Percentiles rank a stretch among this genome's conserved stretches.
phyloP scores from a whole-genome alignment of 1,140 invertebrate genomes.

The Drosophila teissieri region DNA sequence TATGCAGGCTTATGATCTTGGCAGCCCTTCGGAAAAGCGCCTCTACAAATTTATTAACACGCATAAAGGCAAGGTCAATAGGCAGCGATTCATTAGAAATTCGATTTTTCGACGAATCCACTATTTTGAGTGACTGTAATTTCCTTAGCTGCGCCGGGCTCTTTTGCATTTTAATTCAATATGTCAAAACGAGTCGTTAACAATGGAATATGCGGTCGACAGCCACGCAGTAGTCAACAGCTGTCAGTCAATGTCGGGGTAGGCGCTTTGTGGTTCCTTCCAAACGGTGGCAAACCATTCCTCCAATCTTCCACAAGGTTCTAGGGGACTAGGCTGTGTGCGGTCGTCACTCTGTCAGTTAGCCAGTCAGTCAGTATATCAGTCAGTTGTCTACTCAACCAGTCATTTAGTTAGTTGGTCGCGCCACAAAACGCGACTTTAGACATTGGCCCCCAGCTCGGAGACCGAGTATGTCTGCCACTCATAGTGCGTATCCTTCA shows the following conservation, averaged over 20 bases:
- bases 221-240: slow-evolving; percentile 43
- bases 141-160: slow-evolving; percentile 34
- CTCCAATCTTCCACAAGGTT: background rate
- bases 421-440: slow-evolving; percentile 40
- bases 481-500: slow-evolving; percentile 8
- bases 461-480: slow-evolving; percentile 17
- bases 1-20: slow-evolving; percentile 42
- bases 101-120: slow-evolving; percentile 43
- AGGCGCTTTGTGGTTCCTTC: slow-evolving; percentile 28
- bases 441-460: slow-evolving; percentile 46
- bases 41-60: background rate
- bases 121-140: slow-evolving; percentile 55
- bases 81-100: slow-evolving; percentile 31
- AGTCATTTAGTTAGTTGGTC: slow-evolving; percentile 60
- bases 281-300: slow-evolving; percentile 10
- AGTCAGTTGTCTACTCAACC: slow-evolving; percentile 23
- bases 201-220: slow-evolving; percentile 21
- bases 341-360: slow-evolving; percentile 38
- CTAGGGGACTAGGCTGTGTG: slow-evolving; percentile 7
- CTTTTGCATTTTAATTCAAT: slow-evolving; percentile 65
- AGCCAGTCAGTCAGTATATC: slow-evolving; percentile 24
- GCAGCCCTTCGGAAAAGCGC: slow-evolving; percentile 8
- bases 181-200: slow-evolving; percentile 54
- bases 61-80: slow-evolving; percentile 10
- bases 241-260: slow-evolving; percentile 64